A percentile compares a stretch with the other conserved stretches of the same genome.
Evolutionary conservation across 2,113 vertebrate species (phyloP).

Genomic region (Pedetes capensis): DNA sequence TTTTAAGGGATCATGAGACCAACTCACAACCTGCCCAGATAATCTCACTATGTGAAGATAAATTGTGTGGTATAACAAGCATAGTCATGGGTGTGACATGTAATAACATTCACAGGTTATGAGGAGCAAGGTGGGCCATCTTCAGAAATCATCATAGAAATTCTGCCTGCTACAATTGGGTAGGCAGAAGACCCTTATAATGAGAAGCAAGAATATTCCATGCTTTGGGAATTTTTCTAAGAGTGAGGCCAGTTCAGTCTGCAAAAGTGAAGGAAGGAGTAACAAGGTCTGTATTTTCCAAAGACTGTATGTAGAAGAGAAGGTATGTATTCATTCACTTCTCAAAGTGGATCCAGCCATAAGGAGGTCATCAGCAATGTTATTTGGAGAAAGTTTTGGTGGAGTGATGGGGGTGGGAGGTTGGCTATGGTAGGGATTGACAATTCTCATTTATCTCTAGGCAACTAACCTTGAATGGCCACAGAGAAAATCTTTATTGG

Average conservation of each 20-base stretch:
- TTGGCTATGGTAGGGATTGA: not conserved
- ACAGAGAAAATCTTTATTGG: not conserved
- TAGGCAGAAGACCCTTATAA: not conserved
- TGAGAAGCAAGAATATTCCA: not conserved
- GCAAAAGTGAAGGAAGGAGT: not conserved
- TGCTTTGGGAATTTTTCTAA: not conserved
- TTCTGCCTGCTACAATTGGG: not conserved
- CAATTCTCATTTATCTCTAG: not conserved
- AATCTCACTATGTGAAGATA: not conserved
- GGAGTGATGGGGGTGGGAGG: not conserved
- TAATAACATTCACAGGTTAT: not conserved
- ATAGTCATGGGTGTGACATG: not conserved
- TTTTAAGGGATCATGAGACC: not conserved
- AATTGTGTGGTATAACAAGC: not conserved
- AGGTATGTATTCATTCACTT: not conserved
- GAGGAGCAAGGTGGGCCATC: not conserved
- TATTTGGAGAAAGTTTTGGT: not conserved
- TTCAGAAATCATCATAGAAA: not conserved
- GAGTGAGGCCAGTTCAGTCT: not conserved
- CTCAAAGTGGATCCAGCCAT: not conserved
- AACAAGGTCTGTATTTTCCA: not conserved
- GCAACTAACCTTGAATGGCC: not conserved
- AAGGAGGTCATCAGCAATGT: not conserved
- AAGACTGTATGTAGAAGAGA: not conserved
- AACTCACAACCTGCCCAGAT: not conserved